Base-by-base conservation (phyloP, 2,888 invertebrate species). In the Drosophila greeni region DNA sequence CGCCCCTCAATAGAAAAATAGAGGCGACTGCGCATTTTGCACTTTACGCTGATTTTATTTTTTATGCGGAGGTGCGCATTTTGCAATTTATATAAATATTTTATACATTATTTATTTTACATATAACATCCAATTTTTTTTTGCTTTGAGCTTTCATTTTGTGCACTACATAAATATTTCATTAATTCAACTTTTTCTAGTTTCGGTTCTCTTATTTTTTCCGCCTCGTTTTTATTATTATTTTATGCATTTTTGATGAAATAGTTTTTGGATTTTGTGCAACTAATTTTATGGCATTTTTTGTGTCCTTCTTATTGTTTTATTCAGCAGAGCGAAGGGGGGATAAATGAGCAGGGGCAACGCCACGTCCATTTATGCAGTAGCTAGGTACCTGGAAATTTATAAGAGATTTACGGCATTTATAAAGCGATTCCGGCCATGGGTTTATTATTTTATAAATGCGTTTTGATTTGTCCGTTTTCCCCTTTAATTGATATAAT, bases 71-170 rank as follows among this genome's bases (percentile, higher is more conserved):
- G 57, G 68, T 78, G 79, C 66, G 74, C 82, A 76, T 76, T 84
- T 77, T 83, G 77, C 81, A 83, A 84, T 81, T 76, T 81, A 82
- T 80, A 84, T 82, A 80, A 82, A 84, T 84, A 82, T 82, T 77
- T 80, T 83, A 82, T 82, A 66, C 66, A 84, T 84, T 82, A 82
- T 84, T 80, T 84, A 82, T 84, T 82, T 84, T 82, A 70, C 68
- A 82, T 71, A 75, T 75, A 74, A 55, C 62, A 67, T 51, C 53
- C 26, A 60, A 56, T 62, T 58, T 64, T 61, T 53, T 60, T 62
- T 42, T 42, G 23, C 42, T 65, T 45, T 40, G 33, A 43, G 57
- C 51, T 66, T 53, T 70, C 49, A 60, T 62, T 74, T 77, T 74
- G 39, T 66, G 62, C 57, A 72, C 67, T 76, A 69, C 66, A 73